Percentiles rank a stretch among this genome's conserved stretches.
phyloP scores from a whole-genome alignment of 2,888 invertebrate genomes.

The Nymphalis polychloros region DNA sequence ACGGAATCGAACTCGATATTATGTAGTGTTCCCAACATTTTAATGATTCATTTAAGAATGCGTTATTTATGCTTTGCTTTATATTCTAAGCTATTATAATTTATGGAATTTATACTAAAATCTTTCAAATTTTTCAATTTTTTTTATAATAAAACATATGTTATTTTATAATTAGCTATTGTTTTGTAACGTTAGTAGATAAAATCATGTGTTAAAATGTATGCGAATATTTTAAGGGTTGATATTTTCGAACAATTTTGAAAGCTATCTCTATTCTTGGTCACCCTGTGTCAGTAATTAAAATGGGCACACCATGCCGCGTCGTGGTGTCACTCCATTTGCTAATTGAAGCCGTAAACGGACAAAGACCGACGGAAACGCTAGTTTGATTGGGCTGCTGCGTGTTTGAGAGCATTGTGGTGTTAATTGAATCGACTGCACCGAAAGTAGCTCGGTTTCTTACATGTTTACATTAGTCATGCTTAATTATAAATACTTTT shows the following conservation, averaged over 20 bases:
- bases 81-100: too few species aligned
- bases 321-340: constrained; percentile 39
- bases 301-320: constrained; percentile 28
- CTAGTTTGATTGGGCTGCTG: constrained; percentile 37
- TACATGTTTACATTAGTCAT: too few species aligned
- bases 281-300: constrained; percentile 31
- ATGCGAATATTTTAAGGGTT: too few species aligned
- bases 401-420: constrained; percentile 8
- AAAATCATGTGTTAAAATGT: too few species aligned
- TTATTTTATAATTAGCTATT: too few species aligned
- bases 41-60: not conserved
- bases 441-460: not conserved
- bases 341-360: constrained; percentile 40
- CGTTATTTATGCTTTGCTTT: too few species aligned
- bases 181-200: too few species aligned
- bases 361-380: constrained; percentile 39
- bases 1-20: constrained; percentile 20
- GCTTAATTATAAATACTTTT: too few species aligned
- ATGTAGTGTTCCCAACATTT: not conserved
- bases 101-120: too few species aligned
- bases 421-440: not conserved
- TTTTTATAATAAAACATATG: too few species aligned
- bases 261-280: not conserved
- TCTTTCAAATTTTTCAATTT: too few species aligned
- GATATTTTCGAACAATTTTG: too few species aligned